A percentile compares a stretch with the other conserved stretches of the same genome.
Evolutionary conservation across 2,113 vertebrate species (phyloP).

Genomic region (Synchiropus splendidus): DNA sequence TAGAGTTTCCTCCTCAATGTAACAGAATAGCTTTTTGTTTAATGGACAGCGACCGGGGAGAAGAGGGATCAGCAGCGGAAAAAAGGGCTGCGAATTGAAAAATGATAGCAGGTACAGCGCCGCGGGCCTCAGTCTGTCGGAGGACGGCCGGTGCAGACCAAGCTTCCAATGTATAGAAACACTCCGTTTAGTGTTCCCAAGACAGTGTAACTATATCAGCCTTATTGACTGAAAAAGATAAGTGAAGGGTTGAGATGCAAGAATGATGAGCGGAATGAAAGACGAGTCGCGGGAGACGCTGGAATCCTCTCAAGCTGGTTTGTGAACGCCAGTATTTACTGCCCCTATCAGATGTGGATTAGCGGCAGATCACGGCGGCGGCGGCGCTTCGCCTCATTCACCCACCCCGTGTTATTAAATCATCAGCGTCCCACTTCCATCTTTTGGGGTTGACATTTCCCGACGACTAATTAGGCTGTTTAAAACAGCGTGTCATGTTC

Average conservation of each 20-base stretch:
- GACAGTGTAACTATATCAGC: constrained; percentile 46
- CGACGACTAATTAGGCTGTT: constrained; percentile 34
- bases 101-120: constrained; percentile 16
- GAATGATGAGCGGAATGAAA: constrained; percentile 40
- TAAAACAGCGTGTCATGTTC: constrained; percentile 24
- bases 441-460: constrained; percentile 20
- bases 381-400: constrained; percentile 33
- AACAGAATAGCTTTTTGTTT: constrained; percentile 47
- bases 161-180: no score
- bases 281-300: constrained; percentile 28
- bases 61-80: constrained; percentile 14
- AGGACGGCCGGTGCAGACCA: constrained; percentile 3
- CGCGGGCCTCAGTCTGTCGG: neutral
- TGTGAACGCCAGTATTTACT: constrained; percentile 41
- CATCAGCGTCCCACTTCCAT: constrained; percentile 25
- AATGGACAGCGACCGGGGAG: constrained; percentile 34
- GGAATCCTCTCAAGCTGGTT: constrained; percentile 38
- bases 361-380: constrained; percentile 34
- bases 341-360: constrained; percentile 50
- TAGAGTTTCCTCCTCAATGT: constrained; percentile 46
- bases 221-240: constrained; percentile 33
- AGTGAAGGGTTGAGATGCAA: constrained; percentile 9
- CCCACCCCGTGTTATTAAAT: constrained; percentile 40
- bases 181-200: constrained; percentile 45
- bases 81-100: constrained; percentile 38